Conservation (phyloP, 2,797 vertebrate genomes). For the Peromyscus aztecus region DNA sequence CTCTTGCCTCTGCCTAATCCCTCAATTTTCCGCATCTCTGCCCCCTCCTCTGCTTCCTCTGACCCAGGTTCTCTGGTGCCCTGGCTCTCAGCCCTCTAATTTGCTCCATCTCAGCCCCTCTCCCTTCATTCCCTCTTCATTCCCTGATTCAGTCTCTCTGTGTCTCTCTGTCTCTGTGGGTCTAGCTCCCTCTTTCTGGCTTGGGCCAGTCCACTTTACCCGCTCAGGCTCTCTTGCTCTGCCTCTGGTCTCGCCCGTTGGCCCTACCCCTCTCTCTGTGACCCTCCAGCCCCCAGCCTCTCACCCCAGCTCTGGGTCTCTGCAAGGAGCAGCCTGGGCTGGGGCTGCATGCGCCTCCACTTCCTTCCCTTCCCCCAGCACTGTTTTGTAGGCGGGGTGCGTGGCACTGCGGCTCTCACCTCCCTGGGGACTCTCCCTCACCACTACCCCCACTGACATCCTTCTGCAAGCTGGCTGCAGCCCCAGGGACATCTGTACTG, state of each 20-base stretch:
- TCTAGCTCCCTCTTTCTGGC: not conserved
- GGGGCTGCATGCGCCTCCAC: not conserved
- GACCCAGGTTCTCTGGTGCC: not conserved
- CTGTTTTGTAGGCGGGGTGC: slow-evolving; percentile 91
- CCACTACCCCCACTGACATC: slow-evolving; percentile 54
- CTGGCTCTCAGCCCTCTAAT: slow-evolving; percentile 1
- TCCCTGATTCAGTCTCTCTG: not conserved
- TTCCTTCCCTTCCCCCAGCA: slow-evolving; percentile 86
- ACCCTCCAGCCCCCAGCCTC: not conserved
- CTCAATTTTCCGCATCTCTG: slow-evolving; percentile 83
- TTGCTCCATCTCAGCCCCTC: slow-evolving; percentile 16
- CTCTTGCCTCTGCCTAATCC: slow-evolving; percentile 73
- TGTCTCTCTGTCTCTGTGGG: not conserved
- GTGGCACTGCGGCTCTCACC: slow-evolving; percentile 88
- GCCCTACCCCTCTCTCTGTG: not conserved
- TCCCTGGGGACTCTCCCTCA: slow-evolving; percentile 75
- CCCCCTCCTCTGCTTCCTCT: slow-evolving; percentile 60
- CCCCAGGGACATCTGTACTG: slow-evolving; percentile 67
- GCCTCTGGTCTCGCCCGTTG: not conserved
- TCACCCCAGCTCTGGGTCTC: not conserved
- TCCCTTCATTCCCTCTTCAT: not conserved
- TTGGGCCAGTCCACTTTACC: not conserved
- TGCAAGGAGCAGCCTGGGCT: not conserved
- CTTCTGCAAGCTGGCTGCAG: slow-evolving; percentile 47
- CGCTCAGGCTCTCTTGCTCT: not conserved